phyloP scores from a whole-genome alignment of 2,888 invertebrate genomes.

The Drosophila melanosoma region DNA sequence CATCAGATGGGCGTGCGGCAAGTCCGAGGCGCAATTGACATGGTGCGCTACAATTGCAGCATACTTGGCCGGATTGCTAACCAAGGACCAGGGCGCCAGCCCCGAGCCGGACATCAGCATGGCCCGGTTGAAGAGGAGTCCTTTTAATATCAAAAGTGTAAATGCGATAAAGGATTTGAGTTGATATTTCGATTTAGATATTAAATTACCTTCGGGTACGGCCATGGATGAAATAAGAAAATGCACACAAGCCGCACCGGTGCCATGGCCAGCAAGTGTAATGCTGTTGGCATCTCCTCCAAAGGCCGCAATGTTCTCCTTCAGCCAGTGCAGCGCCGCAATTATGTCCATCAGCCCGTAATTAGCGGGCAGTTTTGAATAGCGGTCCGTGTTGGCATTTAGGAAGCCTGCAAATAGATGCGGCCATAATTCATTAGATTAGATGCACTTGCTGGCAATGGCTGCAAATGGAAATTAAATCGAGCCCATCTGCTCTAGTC shows the following conservation, averaged over 20 bases:
- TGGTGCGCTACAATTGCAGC: slow-evolving; percentile 93
- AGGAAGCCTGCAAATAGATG: slow-evolving; percentile 90
- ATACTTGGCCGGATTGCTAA: slow-evolving; percentile 92
- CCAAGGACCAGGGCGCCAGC: slow-evolving; percentile 94
- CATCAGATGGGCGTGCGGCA: slow-evolving; percentile 90
- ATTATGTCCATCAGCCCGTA: slow-evolving; percentile 99
- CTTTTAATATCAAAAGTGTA: slow-evolving; percentile 87
- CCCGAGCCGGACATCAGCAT: slow-evolving; percentile 96
- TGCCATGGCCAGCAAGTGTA: slow-evolving; percentile 97
- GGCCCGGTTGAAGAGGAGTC: slow-evolving; percentile 94
- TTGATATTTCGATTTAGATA: neutral
- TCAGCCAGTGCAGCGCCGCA: slow-evolving; percentile 97
- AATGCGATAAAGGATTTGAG: neutral
- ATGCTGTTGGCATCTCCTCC: slow-evolving; percentile 97
- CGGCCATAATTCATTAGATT: slow-evolving; percentile 42
- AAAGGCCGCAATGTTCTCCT: slow-evolving; percentile 97
- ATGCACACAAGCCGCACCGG: slow-evolving; percentile 98
- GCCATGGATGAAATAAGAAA: slow-evolving; percentile 97
- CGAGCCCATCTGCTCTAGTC: slow-evolving; percentile 37
- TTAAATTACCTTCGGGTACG: slow-evolving; percentile 92
- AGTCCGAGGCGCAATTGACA: slow-evolving; percentile 93
- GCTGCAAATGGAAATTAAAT: slow-evolving; percentile 60
- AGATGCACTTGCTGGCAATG: slow-evolving; percentile 15
- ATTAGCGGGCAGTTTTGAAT: slow-evolving; percentile 94
- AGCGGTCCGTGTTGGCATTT: slow-evolving; percentile 94